Evolutionary conservation across 2,113 vertebrate genomes (phyloP), one percentile per base, ranked within the genome.

Genomic region (Eudyptes chrysolophus): DNA sequence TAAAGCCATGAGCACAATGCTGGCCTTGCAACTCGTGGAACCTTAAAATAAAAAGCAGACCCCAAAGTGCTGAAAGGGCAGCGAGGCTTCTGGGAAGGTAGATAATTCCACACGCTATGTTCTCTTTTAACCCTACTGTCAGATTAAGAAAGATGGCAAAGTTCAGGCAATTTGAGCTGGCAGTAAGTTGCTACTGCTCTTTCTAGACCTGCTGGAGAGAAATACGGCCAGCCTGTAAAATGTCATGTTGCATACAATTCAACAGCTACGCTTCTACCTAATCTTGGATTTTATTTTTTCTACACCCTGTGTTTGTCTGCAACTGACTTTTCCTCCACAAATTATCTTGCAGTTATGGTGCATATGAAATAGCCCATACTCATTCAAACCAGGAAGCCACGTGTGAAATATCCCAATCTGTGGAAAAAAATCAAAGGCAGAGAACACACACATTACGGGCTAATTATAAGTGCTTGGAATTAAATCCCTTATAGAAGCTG

Each of bases 1-100:
- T 26, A 87, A 84, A 87, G 69, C 78, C 78, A 32, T 4, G 51
- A 94, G 69, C 3, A 5, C 60, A 93, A 32, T 36, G 87, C 75
- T 95, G 87, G 61, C 72, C 68, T 76, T 93, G 85, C 91, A 95
- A 44, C 92, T 87, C 60, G 80, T 71, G 52, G 87, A 94, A 76
- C 61, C 64, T 75, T 54, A 66, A 68, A 88, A 87, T 52, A 84
- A 89, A 91, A 94, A 92, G 70, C 62, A 94, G 91, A 83, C 9
- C 61, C 61, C 51, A 48, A 83, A 89, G 58, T 66, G 78, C 65
- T 92, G 89, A 94, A 93, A 87, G 62, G 36, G 11, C 38, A 84
- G 44, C 4, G 5, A 79, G n/a, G 38, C 42, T 85, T 80, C 82
- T 83, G 79, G 70, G 80, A 93, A 93, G 57, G 70, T 1, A 95